phyloP scores from a whole-genome alignment of 2,888 invertebrate species.

The Eilema griseolum region DNA sequence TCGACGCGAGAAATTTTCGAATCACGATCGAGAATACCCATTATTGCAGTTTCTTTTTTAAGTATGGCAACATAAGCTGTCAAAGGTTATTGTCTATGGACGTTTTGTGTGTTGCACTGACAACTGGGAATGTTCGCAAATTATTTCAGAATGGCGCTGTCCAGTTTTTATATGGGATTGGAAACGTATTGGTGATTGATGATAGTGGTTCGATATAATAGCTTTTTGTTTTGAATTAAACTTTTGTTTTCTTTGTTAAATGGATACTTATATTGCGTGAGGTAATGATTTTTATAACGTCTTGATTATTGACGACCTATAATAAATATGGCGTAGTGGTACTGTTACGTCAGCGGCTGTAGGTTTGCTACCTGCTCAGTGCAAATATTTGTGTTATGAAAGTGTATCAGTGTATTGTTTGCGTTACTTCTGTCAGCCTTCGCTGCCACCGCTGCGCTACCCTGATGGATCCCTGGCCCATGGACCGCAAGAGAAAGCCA shows the following conservation, averaged over 20 bases:
- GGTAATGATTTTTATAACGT: slow-evolving; percentile 13
- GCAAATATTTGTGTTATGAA: neutral
- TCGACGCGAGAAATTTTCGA: slow-evolving; percentile 70
- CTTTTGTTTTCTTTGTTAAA: slow-evolving; percentile 16
- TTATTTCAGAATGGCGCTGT: slow-evolving; percentile 44
- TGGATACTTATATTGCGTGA: slow-evolving; percentile 5
- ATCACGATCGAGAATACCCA: slow-evolving; percentile 63
- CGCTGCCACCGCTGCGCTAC: no score
- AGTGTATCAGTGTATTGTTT: no score
- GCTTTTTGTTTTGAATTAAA: slow-evolving; percentile 29
- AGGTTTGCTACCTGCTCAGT: neutral
- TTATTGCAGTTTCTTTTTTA: slow-evolving; percentile 59
- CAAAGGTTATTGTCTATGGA: slow-evolving; percentile 59
- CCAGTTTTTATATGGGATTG: slow-evolving; percentile 32
- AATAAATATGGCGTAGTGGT: neutral
- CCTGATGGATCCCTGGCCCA: no score
- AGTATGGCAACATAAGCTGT: slow-evolving; percentile 64
- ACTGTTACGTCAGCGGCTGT: neutral
- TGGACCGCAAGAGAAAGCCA: no score
- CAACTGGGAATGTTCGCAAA: slow-evolving; percentile 54
- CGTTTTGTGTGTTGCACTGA: slow-evolving; percentile 59
- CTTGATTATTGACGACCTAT: slow-evolving; percentile 3
- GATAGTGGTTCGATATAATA: slow-evolving; percentile 27
- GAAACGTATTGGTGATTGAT: slow-evolving; percentile 30
- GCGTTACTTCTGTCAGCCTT: no score